Base-by-base conservation (phyloP, 2,113 vertebrate genomes). In the Egretta garzetta region DNA sequence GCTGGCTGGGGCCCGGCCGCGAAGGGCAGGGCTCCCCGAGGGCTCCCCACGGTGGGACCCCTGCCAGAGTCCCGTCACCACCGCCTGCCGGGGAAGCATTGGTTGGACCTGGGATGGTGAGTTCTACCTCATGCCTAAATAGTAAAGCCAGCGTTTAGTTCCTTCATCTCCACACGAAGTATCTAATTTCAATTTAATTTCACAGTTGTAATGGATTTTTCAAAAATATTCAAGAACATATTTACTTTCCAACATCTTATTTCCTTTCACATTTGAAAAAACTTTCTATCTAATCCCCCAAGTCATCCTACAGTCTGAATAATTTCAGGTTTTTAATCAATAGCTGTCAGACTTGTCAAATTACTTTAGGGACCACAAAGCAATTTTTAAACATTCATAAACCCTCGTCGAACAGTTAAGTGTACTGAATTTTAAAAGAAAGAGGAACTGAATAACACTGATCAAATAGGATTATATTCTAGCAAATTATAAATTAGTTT, bases 371-470 rank as follows among this genome's bases (percentile, higher is more conserved):
- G 98, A 98, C 97, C 95, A 80, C 98, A 98, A 98, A 98, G 98
- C 98, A 97, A 98, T 98, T 98, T 98, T 98, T 98, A 98, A 98
- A 98, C 98, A 98, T 98, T 98, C 97, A 98, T 98, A 98, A 98
- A 98, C 97, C 98, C 97, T 98, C 94, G 92, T 88, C 97, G 98
- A 98, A 97, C 93, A 94, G 95, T 52, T 66, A 97, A 98, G 96
- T 97, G 96, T 88, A 94, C 96, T 97, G 98, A 98, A 98, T 98
- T 97, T 98, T 96, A 98, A 98, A 91, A 97, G 95, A 96, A 96
- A 96, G 88, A 96, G 83, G 92, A 81, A 87, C 82, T 93, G 94
- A 96, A 95, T 95, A 97, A 95, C 88, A 91, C 93, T 96, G 94
- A 93, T 91, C 94, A 93, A 97, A 96, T 70, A 97, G 97, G 97